A percentile compares a stretch with the other conserved stretches of the same genome.
Conservation (phyloP, 2,888 invertebrate genomes). For the Thecophora atra region DNA sequence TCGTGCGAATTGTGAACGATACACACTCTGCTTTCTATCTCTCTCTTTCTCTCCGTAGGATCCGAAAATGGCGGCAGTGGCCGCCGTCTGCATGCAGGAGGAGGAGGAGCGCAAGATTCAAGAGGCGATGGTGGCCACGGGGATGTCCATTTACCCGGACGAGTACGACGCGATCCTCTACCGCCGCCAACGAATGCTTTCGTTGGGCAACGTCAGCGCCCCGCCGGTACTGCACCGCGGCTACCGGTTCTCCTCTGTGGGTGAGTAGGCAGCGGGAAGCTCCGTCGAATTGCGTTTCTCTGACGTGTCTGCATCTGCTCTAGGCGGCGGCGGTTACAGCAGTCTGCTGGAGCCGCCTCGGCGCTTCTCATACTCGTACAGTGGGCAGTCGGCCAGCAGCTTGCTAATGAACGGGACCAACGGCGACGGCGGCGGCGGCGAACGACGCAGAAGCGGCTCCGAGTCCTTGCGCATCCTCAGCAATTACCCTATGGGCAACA, state of each 20-base stretch:
- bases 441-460: constrained; percentile 72
- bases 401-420: constrained; percentile 38
- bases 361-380: constrained; percentile 68
- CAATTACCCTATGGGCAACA: constrained; percentile 66
- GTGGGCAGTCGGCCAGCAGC: constrained; percentile 53
- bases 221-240: constrained; percentile 68
- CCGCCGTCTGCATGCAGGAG: constrained; percentile 79
- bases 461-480: constrained; percentile 68
- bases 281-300: too few relatives aligned
- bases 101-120: constrained; percentile 80
- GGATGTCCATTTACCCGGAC: constrained; percentile 67
- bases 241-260: constrained; percentile 72
- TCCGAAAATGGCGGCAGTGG: constrained; percentile 81
- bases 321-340: constrained; percentile 74
- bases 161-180: constrained; percentile 67
- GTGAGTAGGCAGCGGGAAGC: constrained; percentile 51
- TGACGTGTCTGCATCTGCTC: constrained; percentile 6
- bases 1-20: not conserved
- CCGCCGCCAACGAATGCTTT: constrained; percentile 70
- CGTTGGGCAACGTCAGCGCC: constrained; percentile 75
- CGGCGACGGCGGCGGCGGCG: constrained; percentile 67
- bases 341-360: constrained; percentile 76
- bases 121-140: constrained; percentile 77
- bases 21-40: not conserved
- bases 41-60: constrained; percentile 65